Evolutionary conservation across 2,888 invertebrate species (phyloP).

Genomic region (Eupsilia transversa): DNA sequence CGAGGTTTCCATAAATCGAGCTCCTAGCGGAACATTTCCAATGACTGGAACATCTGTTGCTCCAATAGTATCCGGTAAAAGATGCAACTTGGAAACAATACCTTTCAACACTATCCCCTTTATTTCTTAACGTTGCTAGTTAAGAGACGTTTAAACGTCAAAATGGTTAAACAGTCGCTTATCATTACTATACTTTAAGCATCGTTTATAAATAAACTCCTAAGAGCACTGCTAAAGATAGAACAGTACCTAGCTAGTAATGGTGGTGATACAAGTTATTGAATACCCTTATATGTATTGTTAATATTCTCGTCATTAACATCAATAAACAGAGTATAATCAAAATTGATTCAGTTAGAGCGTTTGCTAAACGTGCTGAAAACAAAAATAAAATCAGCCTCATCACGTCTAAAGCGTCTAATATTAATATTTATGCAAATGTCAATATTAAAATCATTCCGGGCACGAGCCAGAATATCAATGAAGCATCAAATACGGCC

Average conservation of each 20-base stretch:
- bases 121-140: not conserved
- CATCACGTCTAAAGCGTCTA: slow-evolving; percentile 37
- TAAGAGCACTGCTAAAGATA: not conserved
- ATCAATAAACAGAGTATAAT: slow-evolving; percentile 6
- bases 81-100: slow-evolving; percentile 36
- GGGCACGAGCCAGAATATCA: slow-evolving; percentile 70
- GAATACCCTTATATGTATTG: no score
- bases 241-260: not conserved
- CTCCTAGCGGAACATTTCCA: slow-evolving; percentile 51
- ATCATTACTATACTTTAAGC: not conserved
- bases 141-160: not conserved
- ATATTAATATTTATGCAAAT: slow-evolving; percentile 68
- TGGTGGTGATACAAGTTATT: not conserved
- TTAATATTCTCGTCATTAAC: not conserved
- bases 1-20: slow-evolving; percentile 60
- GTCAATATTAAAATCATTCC: slow-evolving; percentile 67
- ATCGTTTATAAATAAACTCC: not conserved
- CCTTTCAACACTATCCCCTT: slow-evolving; percentile 1
- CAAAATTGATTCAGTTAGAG: slow-evolving; percentile 32
- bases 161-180: not conserved
- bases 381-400: slow-evolving; percentile 43
- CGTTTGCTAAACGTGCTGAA: slow-evolving; percentile 28
- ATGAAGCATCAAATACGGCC: slow-evolving; percentile 69
- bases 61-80: slow-evolving; percentile 42
- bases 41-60: slow-evolving; percentile 60